phyloP scores from a whole-genome alignment of 1,140 invertebrate genomes.

The Papilio glaucus region DNA sequence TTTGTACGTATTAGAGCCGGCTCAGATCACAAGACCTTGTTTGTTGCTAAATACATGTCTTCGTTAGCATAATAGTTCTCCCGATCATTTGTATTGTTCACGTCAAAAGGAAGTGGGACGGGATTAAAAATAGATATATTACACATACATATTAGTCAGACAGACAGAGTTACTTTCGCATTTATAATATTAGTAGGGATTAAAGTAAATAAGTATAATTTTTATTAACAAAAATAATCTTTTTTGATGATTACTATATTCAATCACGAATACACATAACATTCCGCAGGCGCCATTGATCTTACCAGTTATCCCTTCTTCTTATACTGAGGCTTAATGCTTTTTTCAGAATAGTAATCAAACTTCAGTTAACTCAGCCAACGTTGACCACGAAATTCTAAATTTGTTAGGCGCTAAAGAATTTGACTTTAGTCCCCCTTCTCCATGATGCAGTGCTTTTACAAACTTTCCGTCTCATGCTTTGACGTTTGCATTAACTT shows the following conservation, averaged over 20 bases:
- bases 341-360: too few species aligned
- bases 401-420: constrained; percentile 11
- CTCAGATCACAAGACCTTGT: constrained; percentile 3
- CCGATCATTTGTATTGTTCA: background rate
- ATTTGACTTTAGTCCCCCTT: constrained; percentile 9
- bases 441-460: constrained; percentile 11
- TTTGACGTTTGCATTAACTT: constrained; percentile 24
- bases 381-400: background rate
- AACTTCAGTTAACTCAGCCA: background rate
- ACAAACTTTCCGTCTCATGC: constrained; percentile 9
- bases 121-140: background rate
- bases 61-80: constrained; percentile 1
- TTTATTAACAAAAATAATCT: too few species aligned
- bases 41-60: constrained; percentile 22
- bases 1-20: constrained; percentile 18
- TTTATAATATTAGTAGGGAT: too few species aligned
- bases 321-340: too few species aligned
- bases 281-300: too few species aligned
- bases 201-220: too few species aligned
- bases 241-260: too few species aligned
- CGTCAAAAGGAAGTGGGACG: background rate
- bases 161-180: too few species aligned
- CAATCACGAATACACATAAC: too few species aligned
- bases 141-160: background rate
- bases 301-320: too few species aligned